phyloP scores from a whole-genome alignment of 2,113 vertebrate genomes.

The Sciurus niger region DNA sequence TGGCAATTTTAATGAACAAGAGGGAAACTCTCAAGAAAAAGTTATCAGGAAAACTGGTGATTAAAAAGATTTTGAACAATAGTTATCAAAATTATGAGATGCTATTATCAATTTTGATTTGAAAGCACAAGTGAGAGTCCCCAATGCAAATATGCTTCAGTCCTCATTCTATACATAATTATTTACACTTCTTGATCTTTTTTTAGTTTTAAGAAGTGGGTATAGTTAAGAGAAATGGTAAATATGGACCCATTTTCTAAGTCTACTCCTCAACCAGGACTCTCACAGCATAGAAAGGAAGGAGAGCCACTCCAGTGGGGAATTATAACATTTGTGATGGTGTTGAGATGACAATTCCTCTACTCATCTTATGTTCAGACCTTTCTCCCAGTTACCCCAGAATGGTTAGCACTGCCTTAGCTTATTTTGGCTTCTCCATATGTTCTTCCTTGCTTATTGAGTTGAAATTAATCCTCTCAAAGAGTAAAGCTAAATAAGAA shows the following conservation, averaged over 20 bases:
- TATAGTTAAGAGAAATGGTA: conserved; percentile 19
- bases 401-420: background rate
- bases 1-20: background rate
- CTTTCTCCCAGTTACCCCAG: background rate
- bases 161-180: background rate
- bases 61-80: conserved; percentile 18
- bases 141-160: background rate
- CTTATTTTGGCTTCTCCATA: background rate
- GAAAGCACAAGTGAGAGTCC: background rate
- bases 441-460: background rate
- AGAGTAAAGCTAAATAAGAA: background rate
- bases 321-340: background rate
- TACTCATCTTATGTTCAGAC: background rate
- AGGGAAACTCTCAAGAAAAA: background rate
- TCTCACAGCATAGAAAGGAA: background rate
- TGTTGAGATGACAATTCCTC: background rate
- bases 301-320: background rate
- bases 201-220: conserved; percentile 32
- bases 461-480: background rate
- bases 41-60: background rate
- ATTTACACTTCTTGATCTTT: background rate
- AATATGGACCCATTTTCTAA: background rate
- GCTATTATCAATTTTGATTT: background rate
- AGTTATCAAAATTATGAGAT: background rate
- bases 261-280: background rate